phyloP scores from a whole-genome alignment of 2,888 invertebrate genomes.

The Sussaba pulchella region DNA sequence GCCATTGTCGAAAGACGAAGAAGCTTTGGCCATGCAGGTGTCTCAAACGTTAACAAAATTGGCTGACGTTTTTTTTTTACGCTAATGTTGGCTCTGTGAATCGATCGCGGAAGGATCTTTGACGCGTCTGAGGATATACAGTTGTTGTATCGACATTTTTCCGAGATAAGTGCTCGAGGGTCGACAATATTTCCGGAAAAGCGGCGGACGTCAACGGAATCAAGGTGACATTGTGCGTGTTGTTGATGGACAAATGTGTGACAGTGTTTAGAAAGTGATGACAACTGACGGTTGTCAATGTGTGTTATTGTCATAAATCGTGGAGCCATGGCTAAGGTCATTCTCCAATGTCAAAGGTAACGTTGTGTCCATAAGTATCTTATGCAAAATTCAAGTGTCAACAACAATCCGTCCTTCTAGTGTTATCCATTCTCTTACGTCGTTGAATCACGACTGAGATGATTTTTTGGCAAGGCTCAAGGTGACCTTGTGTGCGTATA shows the following conservation, averaged over 20 bases:
- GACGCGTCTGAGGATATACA: no score
- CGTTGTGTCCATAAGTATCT: background rate
- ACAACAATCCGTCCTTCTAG: no score
- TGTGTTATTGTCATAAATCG: background rate
- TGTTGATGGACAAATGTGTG: background rate
- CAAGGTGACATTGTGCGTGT: background rate
- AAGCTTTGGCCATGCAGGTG: background rate
- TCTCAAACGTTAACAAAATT: conserved; percentile 33
- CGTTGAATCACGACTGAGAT: no score
- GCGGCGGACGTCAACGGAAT: background rate
- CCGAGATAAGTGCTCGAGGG: background rate
- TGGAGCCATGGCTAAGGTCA: background rate
- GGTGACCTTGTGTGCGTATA: background rate
- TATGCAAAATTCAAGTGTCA: no score
- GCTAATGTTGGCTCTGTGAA: no score
- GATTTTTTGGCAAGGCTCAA: background rate
- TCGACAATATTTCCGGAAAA: background rate
- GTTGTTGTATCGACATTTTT: conserved; percentile 19
- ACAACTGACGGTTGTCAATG: background rate
- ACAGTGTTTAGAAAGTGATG: background rate
- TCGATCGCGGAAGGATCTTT: no score
- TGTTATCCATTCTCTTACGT: no score
- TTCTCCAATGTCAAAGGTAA: background rate
- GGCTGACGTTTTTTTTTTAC: background rate
- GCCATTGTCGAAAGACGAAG: background rate